A percentile compares a stretch with the other conserved stretches of the same genome.
Conservation (phyloP, 2,888 invertebrate genomes). For the Ametastegia equiseti region DNA sequence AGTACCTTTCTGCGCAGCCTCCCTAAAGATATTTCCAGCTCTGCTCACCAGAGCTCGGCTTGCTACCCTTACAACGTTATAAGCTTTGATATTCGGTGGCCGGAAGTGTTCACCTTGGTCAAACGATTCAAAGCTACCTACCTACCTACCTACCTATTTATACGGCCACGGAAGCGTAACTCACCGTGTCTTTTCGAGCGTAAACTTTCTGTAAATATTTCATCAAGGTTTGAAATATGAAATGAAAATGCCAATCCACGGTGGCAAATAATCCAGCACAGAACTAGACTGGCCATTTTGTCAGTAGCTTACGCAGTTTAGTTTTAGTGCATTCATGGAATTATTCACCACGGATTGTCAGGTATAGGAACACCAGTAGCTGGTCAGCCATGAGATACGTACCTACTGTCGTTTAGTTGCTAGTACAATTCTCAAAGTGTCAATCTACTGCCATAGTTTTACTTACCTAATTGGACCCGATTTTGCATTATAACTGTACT, state of each 20-base stretch:
- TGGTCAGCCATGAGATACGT: too few relatives aligned
- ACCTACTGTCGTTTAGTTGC: too few relatives aligned
- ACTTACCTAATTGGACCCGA: not conserved
- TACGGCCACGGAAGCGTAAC: not conserved
- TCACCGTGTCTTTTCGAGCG: not conserved
- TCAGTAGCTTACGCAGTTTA: too few relatives aligned
- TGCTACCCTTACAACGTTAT: not conserved
- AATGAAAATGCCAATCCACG: not conserved
- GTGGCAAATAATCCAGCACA: not conserved
- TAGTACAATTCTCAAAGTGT: too few relatives aligned
- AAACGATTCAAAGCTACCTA: constrained; percentile 2
- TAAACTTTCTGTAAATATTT: not conserved
- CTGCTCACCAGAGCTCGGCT: not conserved
- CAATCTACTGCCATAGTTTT: too few relatives aligned
- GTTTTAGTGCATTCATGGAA: too few relatives aligned
- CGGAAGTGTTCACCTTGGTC: constrained; percentile 15
- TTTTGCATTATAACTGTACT: not conserved
- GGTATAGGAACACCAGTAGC: too few relatives aligned
- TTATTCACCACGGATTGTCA: too few relatives aligned
- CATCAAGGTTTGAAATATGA: not conserved
- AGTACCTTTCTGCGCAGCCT: constrained; percentile 11
- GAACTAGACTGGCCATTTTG: too few relatives aligned
- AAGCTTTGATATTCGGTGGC: constrained; percentile 18
- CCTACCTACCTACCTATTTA: too few relatives aligned
- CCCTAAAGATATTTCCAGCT: constrained; percentile 20